phyloP scores from a whole-genome alignment of 2,888 invertebrate genomes.

The Rotaria sp. region DNA sequence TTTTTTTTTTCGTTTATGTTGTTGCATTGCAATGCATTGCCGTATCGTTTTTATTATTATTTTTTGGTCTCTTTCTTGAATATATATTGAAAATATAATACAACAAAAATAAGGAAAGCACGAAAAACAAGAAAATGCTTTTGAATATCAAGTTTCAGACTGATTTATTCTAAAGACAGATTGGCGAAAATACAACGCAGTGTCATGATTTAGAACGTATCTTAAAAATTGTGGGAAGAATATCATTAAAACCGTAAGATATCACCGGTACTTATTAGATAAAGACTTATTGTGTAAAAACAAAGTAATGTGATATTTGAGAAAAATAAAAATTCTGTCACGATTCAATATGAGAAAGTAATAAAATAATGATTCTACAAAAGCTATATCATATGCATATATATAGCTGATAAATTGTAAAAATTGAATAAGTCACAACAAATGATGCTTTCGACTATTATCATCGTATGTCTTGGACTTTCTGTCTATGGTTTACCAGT shows the following conservation, averaged over 20 bases:
- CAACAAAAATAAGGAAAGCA: neutral
- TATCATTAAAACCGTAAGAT: neutral
- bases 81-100: neutral
- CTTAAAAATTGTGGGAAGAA: neutral
- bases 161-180: too few relatives aligned
- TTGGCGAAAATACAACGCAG: too few relatives aligned
- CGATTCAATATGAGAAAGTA: neutral
- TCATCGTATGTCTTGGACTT: neutral
- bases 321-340: neutral
- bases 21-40: too few relatives aligned
- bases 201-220: too few relatives aligned
- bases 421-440: neutral
- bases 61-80: too few relatives aligned
- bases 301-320: neutral
- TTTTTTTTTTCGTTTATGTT: too few relatives aligned
- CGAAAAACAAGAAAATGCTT: neutral
- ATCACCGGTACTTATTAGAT: too few relatives aligned
- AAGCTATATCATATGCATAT: neutral
- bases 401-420: too few relatives aligned
- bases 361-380: too few relatives aligned
- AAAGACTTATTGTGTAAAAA: too few relatives aligned
- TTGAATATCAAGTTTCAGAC: neutral
- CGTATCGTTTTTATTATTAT: too few relatives aligned
- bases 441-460: neutral
- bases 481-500: neutral